Evolutionary conservation across 2,797 vertebrate genomes (phyloP).

Genomic region (Saguinus oedipus): DNA sequence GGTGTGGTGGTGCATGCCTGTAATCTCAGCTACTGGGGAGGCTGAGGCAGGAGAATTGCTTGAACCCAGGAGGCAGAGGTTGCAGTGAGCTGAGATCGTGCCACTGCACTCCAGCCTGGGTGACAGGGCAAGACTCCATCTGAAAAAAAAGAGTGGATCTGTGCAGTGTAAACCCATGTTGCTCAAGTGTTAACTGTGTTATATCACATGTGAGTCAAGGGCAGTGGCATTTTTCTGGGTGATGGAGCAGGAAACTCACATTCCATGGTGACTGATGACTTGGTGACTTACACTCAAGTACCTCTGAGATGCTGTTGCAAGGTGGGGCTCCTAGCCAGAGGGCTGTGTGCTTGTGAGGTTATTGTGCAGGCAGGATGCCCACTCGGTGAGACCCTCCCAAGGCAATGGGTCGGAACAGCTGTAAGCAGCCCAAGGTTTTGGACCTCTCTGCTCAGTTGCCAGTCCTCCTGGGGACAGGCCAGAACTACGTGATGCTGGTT

Average conservation of each 20-base stretch:
- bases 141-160: background rate
- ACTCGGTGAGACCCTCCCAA: background rate
- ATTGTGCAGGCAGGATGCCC: background rate
- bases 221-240: constrained; percentile 47
- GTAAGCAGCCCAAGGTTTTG: background rate
- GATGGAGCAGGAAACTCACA: background rate
- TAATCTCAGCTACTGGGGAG: too few relatives aligned
- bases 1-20: too few relatives aligned
- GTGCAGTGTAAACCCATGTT: background rate
- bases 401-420: constrained; percentile 19
- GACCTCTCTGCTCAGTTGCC: background rate
- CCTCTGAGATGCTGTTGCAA: constrained; percentile 14
- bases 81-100: too few relatives aligned
- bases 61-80: too few relatives aligned
- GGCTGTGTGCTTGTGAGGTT: background rate
- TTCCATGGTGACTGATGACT: background rate
- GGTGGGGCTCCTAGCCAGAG: background rate
- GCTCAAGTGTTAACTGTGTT: background rate
- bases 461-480: background rate
- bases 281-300: constrained; percentile 23
- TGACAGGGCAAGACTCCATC: too few relatives aligned
- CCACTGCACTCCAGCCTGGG: too few relatives aligned
- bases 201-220: constrained; percentile 45
- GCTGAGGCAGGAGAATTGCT: too few relatives aligned
- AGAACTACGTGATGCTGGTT: background rate